Evolutionary conservation across 2,113 vertebrate species (phyloP), one percentile per base, ranked within the genome.

Genomic region (Callopanchax toddi): DNA sequence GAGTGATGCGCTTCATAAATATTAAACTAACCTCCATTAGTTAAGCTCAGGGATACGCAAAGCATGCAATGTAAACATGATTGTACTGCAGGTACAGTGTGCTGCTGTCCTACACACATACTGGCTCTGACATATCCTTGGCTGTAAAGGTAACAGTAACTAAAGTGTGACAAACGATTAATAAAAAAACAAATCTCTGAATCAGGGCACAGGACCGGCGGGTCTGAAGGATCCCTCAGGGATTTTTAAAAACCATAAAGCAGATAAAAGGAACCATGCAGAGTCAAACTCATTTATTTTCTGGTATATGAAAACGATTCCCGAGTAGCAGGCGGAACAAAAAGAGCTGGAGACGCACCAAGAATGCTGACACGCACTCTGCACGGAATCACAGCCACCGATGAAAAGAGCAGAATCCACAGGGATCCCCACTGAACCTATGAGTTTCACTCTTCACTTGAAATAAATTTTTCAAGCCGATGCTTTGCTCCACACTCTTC

Each of bases 331-430:
- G 60, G 37, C 55, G 9, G 49, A 26, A 62, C 11, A 74, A 52
- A 76, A 74, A 79, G 46, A 81, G 39, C 70, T 71, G 71, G 77
- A 74, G 60, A 63, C 10, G 6, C 4, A 78, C 42, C 60, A 36
- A 52, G 64, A 78, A 70, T 71, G 78, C 88, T 81, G 88, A 89
- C 74, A 54, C 73, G 78, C 70, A 44, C 42, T 46, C 29, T 73
- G 45, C 25, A 49, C 54, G 71, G 59, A 82, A 67, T 65, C 56
- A 62, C 44, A 26, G 16, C 11, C 23, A 66, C 53, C 6, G 9
- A 23, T 36, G 17, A 29, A 3, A 0, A 12, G 17, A 32, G 43
- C 42, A 63, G 69, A 67, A 51, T 51, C 48, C 10, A 52, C 17
- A 52, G 46, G 67, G 60, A 70, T 50, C 20, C 20, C 29, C 66